phyloP scores from a whole-genome alignment of 2,888 invertebrate genomes.

The Drosophila anomalipes region DNA sequence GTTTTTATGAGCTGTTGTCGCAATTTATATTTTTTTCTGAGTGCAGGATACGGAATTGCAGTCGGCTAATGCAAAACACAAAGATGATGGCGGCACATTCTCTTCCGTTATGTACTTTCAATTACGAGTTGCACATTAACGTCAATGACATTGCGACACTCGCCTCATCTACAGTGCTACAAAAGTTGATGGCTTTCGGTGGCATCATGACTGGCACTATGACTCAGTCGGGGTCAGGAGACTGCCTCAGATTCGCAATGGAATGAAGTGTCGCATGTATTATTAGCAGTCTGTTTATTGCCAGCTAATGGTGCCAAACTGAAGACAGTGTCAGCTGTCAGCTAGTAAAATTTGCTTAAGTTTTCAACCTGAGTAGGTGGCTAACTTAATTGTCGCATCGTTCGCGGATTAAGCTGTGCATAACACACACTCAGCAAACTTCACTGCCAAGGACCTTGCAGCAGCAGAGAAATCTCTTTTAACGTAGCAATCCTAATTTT shows the following conservation, averaged over 20 bases:
- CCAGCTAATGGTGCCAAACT: slow-evolving; percentile 9
- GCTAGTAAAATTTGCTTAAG: slow-evolving; percentile 29
- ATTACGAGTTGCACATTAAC: slow-evolving; percentile 47
- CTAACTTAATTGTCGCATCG: slow-evolving; percentile 47
- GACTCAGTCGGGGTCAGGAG: background rate
- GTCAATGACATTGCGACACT: slow-evolving; percentile 33
- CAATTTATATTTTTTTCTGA: background rate
- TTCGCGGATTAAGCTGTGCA: slow-evolving; percentile 44
- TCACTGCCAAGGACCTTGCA: slow-evolving; percentile 15
- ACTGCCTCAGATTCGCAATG: background rate
- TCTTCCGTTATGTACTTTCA: slow-evolving; percentile 41
- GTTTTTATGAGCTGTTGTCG: background rate
- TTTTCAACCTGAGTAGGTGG: slow-evolving; percentile 22
- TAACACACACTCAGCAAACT: slow-evolving; percentile 61
- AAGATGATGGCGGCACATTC: slow-evolving; percentile 27
- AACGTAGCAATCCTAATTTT: slow-evolving; percentile 38
- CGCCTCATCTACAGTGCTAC: slow-evolving; percentile 30
- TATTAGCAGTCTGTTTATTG: slow-evolving; percentile 19
- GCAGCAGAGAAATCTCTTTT: slow-evolving; percentile 20
- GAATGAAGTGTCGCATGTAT: background rate
- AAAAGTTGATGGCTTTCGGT: slow-evolving; percentile 37
- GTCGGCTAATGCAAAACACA: slow-evolving; percentile 27
- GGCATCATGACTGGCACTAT: slow-evolving; percentile 22
- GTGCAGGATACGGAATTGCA: slow-evolving; percentile 48
- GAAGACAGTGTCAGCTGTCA: background rate